Percentiles rank a stretch among this genome's conserved stretches.
These are phyloP conservation scores for Halcyon leucocephala DNA, from an alignment of 2,797 vertebrate genomes.

Conservation along the genomic window DNA sequence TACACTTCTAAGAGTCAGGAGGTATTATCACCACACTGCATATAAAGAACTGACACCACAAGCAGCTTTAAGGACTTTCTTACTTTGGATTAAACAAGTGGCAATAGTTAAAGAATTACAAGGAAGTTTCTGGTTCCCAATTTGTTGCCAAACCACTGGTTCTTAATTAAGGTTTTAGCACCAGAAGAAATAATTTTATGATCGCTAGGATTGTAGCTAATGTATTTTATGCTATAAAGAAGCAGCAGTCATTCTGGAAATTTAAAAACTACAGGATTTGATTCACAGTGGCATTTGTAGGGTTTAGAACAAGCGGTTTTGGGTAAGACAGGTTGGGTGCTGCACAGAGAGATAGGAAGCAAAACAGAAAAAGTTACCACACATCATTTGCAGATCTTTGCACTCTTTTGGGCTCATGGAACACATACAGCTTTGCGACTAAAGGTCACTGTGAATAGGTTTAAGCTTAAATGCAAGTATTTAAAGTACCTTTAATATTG, in stretches of 20 bases:
- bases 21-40: not conserved
- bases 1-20: not conserved
- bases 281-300: not conserved
- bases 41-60: not conserved
- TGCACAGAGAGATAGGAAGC: not conserved
- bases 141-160: not conserved
- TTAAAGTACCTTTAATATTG: not conserved
- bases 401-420: not conserved
- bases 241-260: not conserved
- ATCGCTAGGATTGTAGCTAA: not conserved
- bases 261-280: not conserved
- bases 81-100: not conserved
- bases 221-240: not conserved
- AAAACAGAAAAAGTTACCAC: not conserved
- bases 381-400: not conserved
- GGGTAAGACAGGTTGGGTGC: not conserved
- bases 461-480: not conserved
- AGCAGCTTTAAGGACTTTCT: not conserved
- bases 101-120: not conserved
- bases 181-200: not conserved
- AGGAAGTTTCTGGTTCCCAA: not conserved
- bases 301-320: not conserved
- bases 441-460: not conserved
- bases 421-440: not conserved
- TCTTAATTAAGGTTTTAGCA: not conserved